Conservation (phyloP, 1,140 invertebrate species). For the Zaprionus ornatus region DNA sequence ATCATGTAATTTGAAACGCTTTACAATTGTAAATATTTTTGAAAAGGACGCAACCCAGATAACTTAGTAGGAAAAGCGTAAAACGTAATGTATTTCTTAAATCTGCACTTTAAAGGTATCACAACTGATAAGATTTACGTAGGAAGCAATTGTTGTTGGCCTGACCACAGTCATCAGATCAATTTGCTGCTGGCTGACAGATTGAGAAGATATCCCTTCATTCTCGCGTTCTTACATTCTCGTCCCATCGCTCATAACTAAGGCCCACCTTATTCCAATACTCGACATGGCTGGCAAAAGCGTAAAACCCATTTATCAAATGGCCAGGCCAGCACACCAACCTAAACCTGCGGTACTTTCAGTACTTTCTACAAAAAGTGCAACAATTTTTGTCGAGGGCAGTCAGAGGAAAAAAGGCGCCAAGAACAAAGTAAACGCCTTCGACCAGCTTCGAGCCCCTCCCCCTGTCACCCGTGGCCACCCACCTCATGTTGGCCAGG, state of each 20-base stretch:
- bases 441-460: neutral
- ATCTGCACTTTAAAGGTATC: neutral
- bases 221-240: constrained; percentile 11
- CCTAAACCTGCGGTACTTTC: constrained; percentile 34
- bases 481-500: constrained; percentile 19
- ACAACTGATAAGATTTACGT: constrained; percentile 17
- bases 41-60: too few species aligned
- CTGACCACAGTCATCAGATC: constrained; percentile 41
- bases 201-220: constrained; percentile 37
- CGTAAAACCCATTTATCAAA: constrained; percentile 79
- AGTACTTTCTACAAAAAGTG: constrained; percentile 32
- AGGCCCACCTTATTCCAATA: constrained; percentile 28
- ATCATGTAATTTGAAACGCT: too few species aligned
- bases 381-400: constrained; percentile 67
- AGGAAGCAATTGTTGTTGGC: neutral
- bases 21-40: too few species aligned
- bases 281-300: constrained; percentile 44
- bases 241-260: constrained; percentile 59
- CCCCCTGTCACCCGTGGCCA: too few species aligned
- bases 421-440: constrained; percentile 47
- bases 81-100: too few species aligned
- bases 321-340: constrained; percentile 53
- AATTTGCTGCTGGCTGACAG: constrained; percentile 51
- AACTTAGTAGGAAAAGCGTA: too few species aligned
- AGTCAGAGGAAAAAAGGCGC: constrained; percentile 19